Evolutionary conservation across 2,113 vertebrate genomes (phyloP), one percentile per base, ranked within the genome.

Genomic region (Empidonax alnorum): DNA sequence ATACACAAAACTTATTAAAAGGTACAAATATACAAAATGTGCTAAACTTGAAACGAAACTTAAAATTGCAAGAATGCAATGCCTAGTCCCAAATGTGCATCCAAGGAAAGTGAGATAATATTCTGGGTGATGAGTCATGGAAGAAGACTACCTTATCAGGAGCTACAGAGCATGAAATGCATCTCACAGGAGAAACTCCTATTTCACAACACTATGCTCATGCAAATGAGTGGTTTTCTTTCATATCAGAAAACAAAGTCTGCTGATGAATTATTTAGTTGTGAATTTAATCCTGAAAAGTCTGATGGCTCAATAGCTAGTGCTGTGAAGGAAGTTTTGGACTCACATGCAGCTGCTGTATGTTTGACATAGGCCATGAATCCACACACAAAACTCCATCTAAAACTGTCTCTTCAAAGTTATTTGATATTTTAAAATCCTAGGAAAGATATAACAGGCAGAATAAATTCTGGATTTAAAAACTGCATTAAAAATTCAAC

Each of bases 401-500:
- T 95, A 59, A 94, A 91, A 74, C 58, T 63, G 59, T 80, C 68
- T 81, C 30, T 87, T 93, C 72, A 74, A 77, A 90, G 63, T 92
- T 80, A 93, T 77, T 74, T 41, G 72, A 83, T 63, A 84, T 88
- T 92, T 35, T 67, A 90, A 95, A 78, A 42, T 67, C 35, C 66
- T 37, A 75, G 33, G 59, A 90, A 91, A 87, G 35, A 81, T 65
- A 37, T 91, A 95, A 87, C 15, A 52, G 33, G 68, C n/a, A 94
- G 69, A 89, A 94, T 89, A 94, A 94, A 94, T 75, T 91, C 50
- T 96, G 65, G 30, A 78, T 96, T 89, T 9, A 23, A 94, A 90
- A 95, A 71, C 3, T 5, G 22, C 39, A 81, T 96, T 92, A 81
- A 81, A 94, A 94, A 94, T 75, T 79, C 61, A 92, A 65, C 69